phyloP scores from a whole-genome alignment of 2,888 invertebrate genomes.

The Acanthococcus lagerstroemiae region DNA sequence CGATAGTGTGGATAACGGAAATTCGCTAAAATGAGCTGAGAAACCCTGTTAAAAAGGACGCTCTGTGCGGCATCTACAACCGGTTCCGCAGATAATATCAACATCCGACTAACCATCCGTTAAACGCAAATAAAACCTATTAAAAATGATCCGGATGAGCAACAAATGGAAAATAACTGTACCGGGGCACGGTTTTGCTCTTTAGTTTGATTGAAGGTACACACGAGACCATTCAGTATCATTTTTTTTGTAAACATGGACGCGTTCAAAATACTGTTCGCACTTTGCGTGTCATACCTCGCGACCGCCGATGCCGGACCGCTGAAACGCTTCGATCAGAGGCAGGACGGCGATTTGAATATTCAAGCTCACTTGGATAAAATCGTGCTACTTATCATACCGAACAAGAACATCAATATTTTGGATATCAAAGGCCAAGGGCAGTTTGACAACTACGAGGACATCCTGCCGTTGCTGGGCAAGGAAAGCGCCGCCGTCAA shows the following conservation, averaged over 20 bases:
- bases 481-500: conserved; percentile 6
- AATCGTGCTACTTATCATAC: conserved; percentile 28
- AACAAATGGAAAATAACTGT: conserved; percentile 23
- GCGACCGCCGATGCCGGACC: conserved; percentile 3
- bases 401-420: conserved; percentile 27
- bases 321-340: conserved; percentile 23
- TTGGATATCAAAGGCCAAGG: conserved; percentile 24
- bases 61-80: conserved; percentile 1
- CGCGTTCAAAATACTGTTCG: conserved; percentile 22
- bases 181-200: conserved; percentile 16
- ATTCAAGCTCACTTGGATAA: conserved; percentile 30
- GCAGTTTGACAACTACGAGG: conserved; percentile 26
- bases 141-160: conserved; percentile 29
- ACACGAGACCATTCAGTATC: conserved; percentile 19
- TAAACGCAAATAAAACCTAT: conserved; percentile 30
- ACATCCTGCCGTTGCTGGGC: conserved; percentile 18
- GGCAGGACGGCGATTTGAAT: conserved; percentile 28
- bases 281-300: conserved; percentile 5
- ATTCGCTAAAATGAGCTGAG: conserved; percentile 11
- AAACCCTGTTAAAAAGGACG: conserved; percentile 13
- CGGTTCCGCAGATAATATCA: conserved; percentile 25
- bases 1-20: too few relatives aligned
- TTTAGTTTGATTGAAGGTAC: conserved; percentile 18
- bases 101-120: conserved; percentile 23
- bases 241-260: conserved; percentile 16